Evolutionary conservation across 2,888 invertebrate genomes (phyloP), one percentile per base, ranked within the genome.

Genomic region (Heliconius erato): DNA sequence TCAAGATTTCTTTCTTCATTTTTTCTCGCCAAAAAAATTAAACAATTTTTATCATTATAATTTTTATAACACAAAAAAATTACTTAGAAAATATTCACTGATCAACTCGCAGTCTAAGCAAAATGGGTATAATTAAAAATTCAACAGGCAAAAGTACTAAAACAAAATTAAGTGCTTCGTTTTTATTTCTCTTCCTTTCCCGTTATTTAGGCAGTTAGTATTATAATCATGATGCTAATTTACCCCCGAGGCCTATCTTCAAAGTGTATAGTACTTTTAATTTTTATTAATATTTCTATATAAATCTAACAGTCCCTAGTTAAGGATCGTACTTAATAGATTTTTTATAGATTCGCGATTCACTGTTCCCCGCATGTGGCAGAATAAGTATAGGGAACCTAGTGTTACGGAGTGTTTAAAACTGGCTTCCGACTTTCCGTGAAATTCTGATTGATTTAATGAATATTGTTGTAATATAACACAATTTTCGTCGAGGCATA

Each of bases 201-300:
- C 69, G 63, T 77, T 71, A 65, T 77, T 81, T 59, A 32, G 71
- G 77, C 71, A 78, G 68, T 81, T 81, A 81, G 77, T 81, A 78
- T 81, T 81, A 77, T 71, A 28, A 77, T 78, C 71, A 81, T 78
- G 71, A 81, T 71, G 59, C 28, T 81, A 81, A 81, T 81, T 77
- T 68, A 63, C 54, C 71, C 71, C 11, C 44, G 65, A 69, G 63
- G 77, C 67, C 63, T 78, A 49, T 23, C 28, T 67, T 6, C 23
- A 26, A 49, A 78, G 76, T 2, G 23, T 6, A 32, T 32, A 11
- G 32, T 76, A 76, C 26, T 63, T 76, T 59, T 35, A 35, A 76
- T 63, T 63, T 63, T 76, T 35, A 63, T 76, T 26, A 63, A 12
- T 35, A 63, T 72, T 63, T 63, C 2, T 54, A 54, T 54, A 54